Percentiles rank a stretch among this genome's conserved stretches.
These are phyloP conservation scores for Chrysogorgia sp. DNA, from an alignment of 92 coral and sea anemone genomes.

Conservation along the genomic window DNA sequence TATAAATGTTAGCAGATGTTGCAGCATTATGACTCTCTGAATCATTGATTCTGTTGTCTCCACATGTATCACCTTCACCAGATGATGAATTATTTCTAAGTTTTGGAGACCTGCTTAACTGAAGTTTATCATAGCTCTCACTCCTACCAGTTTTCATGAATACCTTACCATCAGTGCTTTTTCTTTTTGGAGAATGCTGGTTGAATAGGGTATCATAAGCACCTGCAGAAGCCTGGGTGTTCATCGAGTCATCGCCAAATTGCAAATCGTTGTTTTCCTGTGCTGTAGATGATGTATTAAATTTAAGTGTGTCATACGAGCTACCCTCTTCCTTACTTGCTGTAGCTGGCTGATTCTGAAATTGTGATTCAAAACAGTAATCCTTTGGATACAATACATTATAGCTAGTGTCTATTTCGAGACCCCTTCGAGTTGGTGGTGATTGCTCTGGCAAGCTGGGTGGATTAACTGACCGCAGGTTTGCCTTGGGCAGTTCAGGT, in stretches of 20 bases:
- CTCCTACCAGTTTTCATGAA: not conserved
- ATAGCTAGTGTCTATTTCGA: constrained; percentile 8
- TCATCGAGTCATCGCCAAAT: constrained; percentile 20
- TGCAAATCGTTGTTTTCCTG: constrained; percentile 13
- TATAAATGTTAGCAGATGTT: constrained; percentile 43
- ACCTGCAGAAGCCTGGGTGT: constrained; percentile 5
- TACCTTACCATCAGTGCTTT: not conserved
- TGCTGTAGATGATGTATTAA: constrained; percentile 17
- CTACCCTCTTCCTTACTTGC: constrained; percentile 26
- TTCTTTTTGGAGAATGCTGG: constrained; percentile 1
- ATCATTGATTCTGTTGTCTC: not conserved
- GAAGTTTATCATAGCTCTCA: constrained; percentile 67
- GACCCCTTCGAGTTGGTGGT: not conserved
- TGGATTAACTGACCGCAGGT: not conserved
- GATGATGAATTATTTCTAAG: constrained; percentile 49
- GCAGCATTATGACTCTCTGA: not conserved
- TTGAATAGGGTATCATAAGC: constrained; percentile 26
- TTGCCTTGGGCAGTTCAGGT: not conserved
- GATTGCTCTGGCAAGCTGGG: not conserved
- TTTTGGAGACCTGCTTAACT: constrained; percentile 42
- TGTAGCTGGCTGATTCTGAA: constrained; percentile 3
- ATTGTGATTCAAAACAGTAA: not conserved
- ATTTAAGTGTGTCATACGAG: constrained; percentile 48
- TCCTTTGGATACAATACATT: constrained; percentile 12
- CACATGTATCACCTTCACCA: constrained; percentile 8